phyloP scores from a whole-genome alignment of 2,797 vertebrate genomes.

The Tenualosa ilisha region DNA sequence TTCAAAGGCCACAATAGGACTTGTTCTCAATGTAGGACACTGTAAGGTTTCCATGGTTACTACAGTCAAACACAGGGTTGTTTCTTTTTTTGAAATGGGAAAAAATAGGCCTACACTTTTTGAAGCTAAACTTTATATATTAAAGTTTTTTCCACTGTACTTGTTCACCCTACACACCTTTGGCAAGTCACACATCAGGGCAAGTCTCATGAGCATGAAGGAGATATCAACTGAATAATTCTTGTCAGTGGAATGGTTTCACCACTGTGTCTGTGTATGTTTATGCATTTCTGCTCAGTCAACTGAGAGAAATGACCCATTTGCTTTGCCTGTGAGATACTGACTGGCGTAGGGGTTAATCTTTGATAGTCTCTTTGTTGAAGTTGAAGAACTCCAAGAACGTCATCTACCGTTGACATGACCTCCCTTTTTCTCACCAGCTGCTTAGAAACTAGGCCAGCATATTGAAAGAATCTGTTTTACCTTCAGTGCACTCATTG shows the following conservation, averaged over 20 bases:
- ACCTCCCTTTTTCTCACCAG: not conserved
- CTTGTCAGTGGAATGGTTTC: not conserved
- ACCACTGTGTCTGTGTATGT: not conserved
- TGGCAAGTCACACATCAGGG: not conserved
- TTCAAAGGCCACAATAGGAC: not conserved
- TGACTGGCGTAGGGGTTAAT: not conserved
- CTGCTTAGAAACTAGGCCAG: slow-evolving; percentile 8
- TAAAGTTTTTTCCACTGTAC: not conserved
- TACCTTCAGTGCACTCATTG: not conserved
- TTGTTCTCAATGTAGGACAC: not conserved
- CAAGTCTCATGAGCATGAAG: not conserved
- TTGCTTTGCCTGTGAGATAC: not conserved
- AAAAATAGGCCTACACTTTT: too few relatives aligned
- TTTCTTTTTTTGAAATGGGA: not conserved
- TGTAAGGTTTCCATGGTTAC: not conserved
- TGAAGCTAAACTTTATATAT: not conserved
- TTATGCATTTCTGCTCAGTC: slow-evolving; percentile 11
- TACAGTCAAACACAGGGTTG: not conserved
- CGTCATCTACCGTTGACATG: not conserved
- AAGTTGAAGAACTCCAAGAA: not conserved
- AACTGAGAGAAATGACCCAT: slow-evolving; percentile 17
- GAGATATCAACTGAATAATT: not conserved
- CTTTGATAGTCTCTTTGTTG: slow-evolving; percentile 20
- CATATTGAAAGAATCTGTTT: slow-evolving; percentile 15
- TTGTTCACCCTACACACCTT: not conserved